Evolutionary conservation across 2,888 invertebrate genomes (phyloP), one percentile per base, ranked within the genome.

Genomic region (Cyrtodaria siliqua): DNA sequence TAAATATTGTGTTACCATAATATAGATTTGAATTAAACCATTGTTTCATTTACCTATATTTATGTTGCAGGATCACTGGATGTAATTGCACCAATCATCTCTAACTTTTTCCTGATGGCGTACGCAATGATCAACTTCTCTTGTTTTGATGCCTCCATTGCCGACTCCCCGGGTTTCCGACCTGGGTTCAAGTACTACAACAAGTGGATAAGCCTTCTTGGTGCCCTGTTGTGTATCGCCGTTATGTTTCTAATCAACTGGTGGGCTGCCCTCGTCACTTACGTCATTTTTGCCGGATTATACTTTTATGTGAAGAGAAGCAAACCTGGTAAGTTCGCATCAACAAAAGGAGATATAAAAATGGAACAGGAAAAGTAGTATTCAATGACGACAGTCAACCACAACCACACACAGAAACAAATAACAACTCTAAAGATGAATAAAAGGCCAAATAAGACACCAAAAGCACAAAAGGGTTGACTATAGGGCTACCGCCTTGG

Each of bases 221-320:
- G 93, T 16, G 89, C 93, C 2, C 29, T 93, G 33, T 78, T 93
- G 2, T 94, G 94, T 83, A 87, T 94, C 38, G 95, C 95, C 20
- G 97, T 98, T 71, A 99, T 99, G 98, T 96, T 99, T 92, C 95
- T 98, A 60, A 97, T 98, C 92, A 97, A 97, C 92, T 98, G 98
- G 97, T 94, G 95, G 91, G 97, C 97, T 79, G 98, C 98, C 0
- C 95, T 99, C 16, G 94, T 98, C 82, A 98, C 98, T 0, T 97
- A 98, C 91, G 96, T 96, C 76, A 95, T 98, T 69, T 97, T 98
- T 90, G 89, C 89, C 8, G 96, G 96, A 0, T 95, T 99, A 23
- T 99, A 98, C 93, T 95, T 98, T 85, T 96, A 98, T 89, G 97
- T 99, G n/a, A 96, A 97, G 83, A 97, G 98, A 90, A 95, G 97